Conservation (phyloP, 2,888 invertebrate species). For the Apoderus coryli region DNA sequence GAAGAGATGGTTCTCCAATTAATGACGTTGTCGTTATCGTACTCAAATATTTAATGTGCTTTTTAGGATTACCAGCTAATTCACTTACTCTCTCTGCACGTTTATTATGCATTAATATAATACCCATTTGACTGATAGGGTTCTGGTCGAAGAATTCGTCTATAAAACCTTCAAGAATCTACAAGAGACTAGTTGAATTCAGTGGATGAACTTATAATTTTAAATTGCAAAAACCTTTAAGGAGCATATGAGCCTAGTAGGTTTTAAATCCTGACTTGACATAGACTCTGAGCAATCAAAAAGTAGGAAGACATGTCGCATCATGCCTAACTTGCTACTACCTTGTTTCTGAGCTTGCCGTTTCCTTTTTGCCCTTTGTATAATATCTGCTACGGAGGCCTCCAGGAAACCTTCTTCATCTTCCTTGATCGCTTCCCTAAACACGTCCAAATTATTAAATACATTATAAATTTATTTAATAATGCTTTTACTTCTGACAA, state of each 20-base stretch:
- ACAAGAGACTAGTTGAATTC: slow-evolving; percentile 25
- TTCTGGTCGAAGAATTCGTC: slow-evolving; percentile 98
- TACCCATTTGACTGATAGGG: slow-evolving; percentile 92
- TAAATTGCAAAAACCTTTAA: slow-evolving; percentile 50
- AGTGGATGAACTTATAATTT: slow-evolving; percentile 1
- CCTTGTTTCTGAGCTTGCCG: slow-evolving; percentile 54
- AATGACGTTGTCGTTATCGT: slow-evolving; percentile 51
- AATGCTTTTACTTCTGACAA: too few relatives aligned
- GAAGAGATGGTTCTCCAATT: slow-evolving; percentile 87
- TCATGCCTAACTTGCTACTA: slow-evolving; percentile 89
- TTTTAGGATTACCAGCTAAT: slow-evolving; percentile 71
- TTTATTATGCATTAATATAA: slow-evolving; percentile 84
- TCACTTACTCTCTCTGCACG: slow-evolving; percentile 86
- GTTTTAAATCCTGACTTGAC: slow-evolving; percentile 90
- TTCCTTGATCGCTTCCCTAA: slow-evolving; percentile 89
- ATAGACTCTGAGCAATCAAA: slow-evolving; percentile 91
- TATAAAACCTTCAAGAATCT: slow-evolving; percentile 85
- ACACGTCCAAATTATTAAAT: too few relatives aligned
- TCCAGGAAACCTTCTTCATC: slow-evolving; percentile 89
- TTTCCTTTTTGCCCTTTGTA: slow-evolving; percentile 77
- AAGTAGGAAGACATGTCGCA: slow-evolving; percentile 87
- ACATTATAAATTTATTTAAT: too few relatives aligned
- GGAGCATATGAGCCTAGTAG: slow-evolving; percentile 75
- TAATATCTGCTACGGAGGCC: slow-evolving; percentile 78
- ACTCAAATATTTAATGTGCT: slow-evolving; percentile 58